These are phyloP conservation scores for Ariolimax columbianus DNA, from an alignment of 2,888 invertebrate genomes.

Conservation along the genomic window DNA sequence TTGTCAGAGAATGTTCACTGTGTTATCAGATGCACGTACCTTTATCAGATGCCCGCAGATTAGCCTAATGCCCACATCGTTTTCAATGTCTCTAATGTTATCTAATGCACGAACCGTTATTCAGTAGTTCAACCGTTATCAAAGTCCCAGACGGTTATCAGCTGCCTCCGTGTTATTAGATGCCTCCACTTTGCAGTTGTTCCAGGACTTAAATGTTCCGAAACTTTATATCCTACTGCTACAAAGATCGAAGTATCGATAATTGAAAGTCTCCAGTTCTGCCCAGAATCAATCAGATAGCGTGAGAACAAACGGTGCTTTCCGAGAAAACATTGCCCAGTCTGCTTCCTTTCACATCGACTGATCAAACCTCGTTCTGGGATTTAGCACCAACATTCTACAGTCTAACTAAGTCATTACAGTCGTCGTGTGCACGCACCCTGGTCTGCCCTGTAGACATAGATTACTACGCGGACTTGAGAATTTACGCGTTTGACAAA, in stretches of 20 bases:
- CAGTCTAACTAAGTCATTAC: background rate
- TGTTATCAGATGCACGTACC: too few relatives aligned
- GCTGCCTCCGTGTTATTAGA: background rate
- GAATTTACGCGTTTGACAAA: background rate
- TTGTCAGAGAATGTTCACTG: too few relatives aligned
- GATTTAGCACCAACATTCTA: background rate
- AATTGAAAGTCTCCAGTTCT: background rate
- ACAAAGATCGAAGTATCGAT: background rate
- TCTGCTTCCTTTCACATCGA: background rate
- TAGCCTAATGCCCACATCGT: too few relatives aligned
- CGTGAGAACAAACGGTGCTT: constrained; percentile 8
- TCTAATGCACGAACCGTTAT: too few relatives aligned
- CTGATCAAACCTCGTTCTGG: background rate
- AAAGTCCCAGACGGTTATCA: too few relatives aligned
- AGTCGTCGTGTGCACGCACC: background rate
- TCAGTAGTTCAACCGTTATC: too few relatives aligned
- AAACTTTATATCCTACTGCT: background rate
- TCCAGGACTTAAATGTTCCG: background rate
- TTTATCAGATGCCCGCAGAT: too few relatives aligned
- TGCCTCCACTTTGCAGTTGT: background rate
- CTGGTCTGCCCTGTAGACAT: background rate
- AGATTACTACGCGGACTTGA: background rate
- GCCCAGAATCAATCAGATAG: background rate
- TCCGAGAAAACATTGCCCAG: background rate
- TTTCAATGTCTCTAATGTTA: too few relatives aligned